Evolutionary conservation across 2,797 vertebrate genomes (phyloP).

Genomic region (Acrocephalus scirpaceus): DNA sequence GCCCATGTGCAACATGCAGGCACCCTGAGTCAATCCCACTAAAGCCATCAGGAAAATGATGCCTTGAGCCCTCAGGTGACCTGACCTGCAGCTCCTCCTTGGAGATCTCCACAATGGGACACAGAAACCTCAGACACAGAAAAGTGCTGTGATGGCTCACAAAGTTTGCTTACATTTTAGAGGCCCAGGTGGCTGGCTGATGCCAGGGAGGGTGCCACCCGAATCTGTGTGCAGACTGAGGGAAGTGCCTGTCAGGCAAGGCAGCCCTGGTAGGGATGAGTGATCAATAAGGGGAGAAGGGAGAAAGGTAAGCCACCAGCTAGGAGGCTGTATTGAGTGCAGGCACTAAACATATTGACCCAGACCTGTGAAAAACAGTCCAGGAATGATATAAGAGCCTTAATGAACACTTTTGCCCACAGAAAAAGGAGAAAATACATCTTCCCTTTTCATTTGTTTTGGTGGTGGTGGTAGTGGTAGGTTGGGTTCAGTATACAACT

Average conservation of each 20-base stretch:
- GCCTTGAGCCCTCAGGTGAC: neutral
- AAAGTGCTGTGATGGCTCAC: neutral
- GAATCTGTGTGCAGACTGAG: neutral
- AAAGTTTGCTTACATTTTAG: neutral
- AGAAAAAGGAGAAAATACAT: neutral
- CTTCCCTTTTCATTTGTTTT: neutral
- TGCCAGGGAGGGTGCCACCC: neutral
- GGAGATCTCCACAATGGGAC: neutral
- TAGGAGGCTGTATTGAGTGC: neutral
- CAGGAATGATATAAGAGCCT: neutral
- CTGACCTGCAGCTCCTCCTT: neutral
- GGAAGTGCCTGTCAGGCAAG: neutral
- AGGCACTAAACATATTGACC: neutral
- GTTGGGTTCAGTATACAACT: neutral
- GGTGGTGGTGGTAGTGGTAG: neutral
- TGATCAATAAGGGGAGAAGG: neutral
- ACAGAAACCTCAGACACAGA: neutral
- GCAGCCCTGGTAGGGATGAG: neutral
- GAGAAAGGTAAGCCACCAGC: neutral
- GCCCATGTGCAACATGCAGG: rapidly evolving
- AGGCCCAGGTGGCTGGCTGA: neutral
- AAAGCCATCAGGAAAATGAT: rapidly evolving
- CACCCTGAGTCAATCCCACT: rapidly evolving
- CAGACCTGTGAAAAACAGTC: neutral
- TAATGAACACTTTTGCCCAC: neutral